Evolutionary conservation across 2,888 invertebrate species (phyloP).

Genomic region (Pecten maximus): DNA sequence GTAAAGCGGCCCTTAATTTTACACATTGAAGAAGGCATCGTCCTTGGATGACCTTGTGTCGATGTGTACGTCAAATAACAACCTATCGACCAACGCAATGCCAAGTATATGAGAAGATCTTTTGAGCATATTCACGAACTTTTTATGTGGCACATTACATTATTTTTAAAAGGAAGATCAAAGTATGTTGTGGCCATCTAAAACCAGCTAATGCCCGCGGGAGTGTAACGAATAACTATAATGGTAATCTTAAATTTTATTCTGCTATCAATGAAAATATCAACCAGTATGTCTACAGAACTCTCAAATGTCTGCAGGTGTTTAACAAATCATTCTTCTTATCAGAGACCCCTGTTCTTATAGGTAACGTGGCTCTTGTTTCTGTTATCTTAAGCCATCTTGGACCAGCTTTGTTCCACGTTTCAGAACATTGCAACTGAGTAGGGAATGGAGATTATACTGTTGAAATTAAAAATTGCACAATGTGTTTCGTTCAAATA

Average conservation of each 20-base stretch:
- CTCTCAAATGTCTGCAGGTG: conserved; percentile 1
- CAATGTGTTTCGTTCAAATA: neutral
- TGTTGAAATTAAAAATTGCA: neutral
- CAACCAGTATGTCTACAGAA: neutral
- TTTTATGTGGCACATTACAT: neutral
- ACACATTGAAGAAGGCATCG: too few species aligned
- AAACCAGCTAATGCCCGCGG: neutral
- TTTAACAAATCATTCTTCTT: too few species aligned
- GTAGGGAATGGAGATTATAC: neutral
- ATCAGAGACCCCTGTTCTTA: too few species aligned
- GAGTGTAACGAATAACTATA: neutral
- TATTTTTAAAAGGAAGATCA: neutral
- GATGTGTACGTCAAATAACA: too few species aligned
- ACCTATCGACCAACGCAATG: too few species aligned
- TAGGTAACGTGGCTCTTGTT: neutral
- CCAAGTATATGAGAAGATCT: too few species aligned
- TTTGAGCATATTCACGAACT: too few species aligned
- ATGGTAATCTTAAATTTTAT: neutral
- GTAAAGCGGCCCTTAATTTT: too few species aligned
- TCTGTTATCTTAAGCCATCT: neutral
- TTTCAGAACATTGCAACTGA: neutral
- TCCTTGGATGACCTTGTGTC: too few species aligned
- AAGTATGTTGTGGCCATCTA: too few species aligned
- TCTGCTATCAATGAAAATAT: neutral
- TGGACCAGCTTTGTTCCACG: neutral